phyloP scores from a whole-genome alignment of 2,797 vertebrate genomes.

The Sebastes nivosus region DNA sequence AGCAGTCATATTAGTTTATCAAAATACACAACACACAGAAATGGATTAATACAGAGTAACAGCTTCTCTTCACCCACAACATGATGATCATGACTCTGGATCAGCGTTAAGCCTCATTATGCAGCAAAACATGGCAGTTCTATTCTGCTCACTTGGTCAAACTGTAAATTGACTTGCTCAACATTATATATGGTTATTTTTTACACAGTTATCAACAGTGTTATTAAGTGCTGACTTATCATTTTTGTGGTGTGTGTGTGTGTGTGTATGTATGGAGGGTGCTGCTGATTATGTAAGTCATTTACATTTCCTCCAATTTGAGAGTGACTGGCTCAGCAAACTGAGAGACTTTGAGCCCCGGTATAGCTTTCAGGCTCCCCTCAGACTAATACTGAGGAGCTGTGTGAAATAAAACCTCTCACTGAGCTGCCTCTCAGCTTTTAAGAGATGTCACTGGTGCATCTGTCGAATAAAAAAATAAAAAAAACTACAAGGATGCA shows the following conservation, averaged over 20 bases:
- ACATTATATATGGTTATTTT: conserved; percentile 56
- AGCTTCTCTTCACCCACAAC: conserved; percentile 11
- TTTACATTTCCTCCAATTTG: conserved; percentile 69
- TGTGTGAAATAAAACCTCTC: conserved; percentile 60
- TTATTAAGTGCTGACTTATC: conserved; percentile 57
- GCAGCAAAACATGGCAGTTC: conserved; percentile 21
- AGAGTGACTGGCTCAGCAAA: conserved; percentile 66
- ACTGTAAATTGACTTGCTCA: conserved; percentile 31
- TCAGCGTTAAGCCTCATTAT: conserved; percentile 24
- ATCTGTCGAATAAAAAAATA: conserved; percentile 17
- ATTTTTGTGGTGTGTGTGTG: conserved; percentile 4
- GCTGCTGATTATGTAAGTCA: conserved; percentile 63
- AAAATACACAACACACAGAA: background rate
- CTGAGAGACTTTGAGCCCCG: conserved; percentile 52
- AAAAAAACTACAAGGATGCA: conserved; percentile 7
- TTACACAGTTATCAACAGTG: conserved; percentile 44
- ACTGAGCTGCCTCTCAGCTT: conserved; percentile 60
- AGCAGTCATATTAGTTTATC: background rate
- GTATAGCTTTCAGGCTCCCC: conserved; percentile 54
- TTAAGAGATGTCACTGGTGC: conserved; percentile 48
- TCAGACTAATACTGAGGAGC: conserved; percentile 57
- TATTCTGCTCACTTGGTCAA: conserved; percentile 25
- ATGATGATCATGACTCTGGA: conserved; percentile 18
- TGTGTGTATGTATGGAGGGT: background rate
- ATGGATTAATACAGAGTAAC: conserved; percentile 13